Evolutionary conservation across 2,113 vertebrate species (phyloP), one percentile per base, ranked within the genome.

Genomic region (Periophthalmus modestus): DNA sequence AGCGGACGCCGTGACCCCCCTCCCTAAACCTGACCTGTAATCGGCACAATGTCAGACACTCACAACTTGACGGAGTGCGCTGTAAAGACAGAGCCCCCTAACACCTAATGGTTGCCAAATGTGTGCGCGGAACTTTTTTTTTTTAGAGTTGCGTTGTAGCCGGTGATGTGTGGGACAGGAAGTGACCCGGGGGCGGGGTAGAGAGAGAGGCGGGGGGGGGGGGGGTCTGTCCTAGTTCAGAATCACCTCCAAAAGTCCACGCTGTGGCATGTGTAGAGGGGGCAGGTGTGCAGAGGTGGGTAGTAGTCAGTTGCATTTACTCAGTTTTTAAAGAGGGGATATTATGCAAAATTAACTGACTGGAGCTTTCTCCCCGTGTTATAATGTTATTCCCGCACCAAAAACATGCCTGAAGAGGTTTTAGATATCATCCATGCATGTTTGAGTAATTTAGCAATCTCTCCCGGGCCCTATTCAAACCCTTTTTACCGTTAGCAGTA

Each of bases 101-200:
- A 88, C 85, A 71, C 83, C 76, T 94, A 93, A 94, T 93, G 83
- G 82, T 90, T 93, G 81, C 92, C 92, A 93, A 93, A 93, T 93
- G 90, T 90, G 84, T 87, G 78, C 57, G 66, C 48, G 74, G 87
- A 82, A 81, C 78, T 83, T 87, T 71, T 81, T n/a, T 75, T 77
- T 73, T 75, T 77, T 73, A 74, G 3, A 21, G 71, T 68, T 72
- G 83, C 80, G 86, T 77, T 79, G 78, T 33, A 78, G 85, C 78
- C 79, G 78, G 36, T 83, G 80, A 68, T 76, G 75, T 76, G 82
- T 59, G 71, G 78, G 83, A 89, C 82, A 16, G 85, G 84, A 86
- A 84, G 86, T 85, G 88, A 89, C 79, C 58, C 16, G 55, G 33
- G 21, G 57, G 21, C 15, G 50, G 33, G 72, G 88, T 61, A 68